Evolutionary conservation across 2,888 invertebrate species (phyloP), one percentile per base, ranked within the genome.

Genomic region (Balanococcus diminutus): DNA sequence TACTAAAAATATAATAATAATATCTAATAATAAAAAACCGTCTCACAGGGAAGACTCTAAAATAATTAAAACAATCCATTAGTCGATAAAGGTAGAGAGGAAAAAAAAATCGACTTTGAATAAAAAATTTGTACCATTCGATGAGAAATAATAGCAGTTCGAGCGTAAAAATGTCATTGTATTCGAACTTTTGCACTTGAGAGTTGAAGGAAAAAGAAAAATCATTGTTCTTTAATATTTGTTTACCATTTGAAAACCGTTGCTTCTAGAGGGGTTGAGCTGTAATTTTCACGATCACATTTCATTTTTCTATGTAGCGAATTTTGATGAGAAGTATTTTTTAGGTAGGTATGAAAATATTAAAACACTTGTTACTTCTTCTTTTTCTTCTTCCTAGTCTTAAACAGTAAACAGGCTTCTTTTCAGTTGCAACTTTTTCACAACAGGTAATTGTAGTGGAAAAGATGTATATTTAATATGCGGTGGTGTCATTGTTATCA

Each of bases 21-120:
- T n/a, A n/a, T n/a, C n/a, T n/a, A 36, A 36, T 5, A 36, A 36
- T 36, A 36, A 46, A 46, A 46, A 46, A 46, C 11, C 8, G 14
- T 67, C 61, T 25, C 25, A 28, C 28, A 67, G n/a, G 61, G 28
- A 67, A 67, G 28, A 67, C 32, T 75, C 11, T 14, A 75, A 75
- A n/a, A n/a, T n/a, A n/a, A 32, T 75, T 72, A 72, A 72, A 31
- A 72, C 31, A 31, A 72, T 72, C 32, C 75, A 36, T 75, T 75
- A 75, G 16, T 75, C 32, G 16, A 31, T 75, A 75, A 22, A 67
- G 5, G 4, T 22, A 61, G 3, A n/a, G 22, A 61, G 1, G 32
- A 32, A 32, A 4, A 0, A 32, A 75, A 75, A 75, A 75, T 32
- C 2, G 16, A 75, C 32, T 32, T 5, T 1, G 8, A 51, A 51